phyloP scores from a whole-genome alignment of 2,888 invertebrate species.

The Andrena marginata region DNA sequence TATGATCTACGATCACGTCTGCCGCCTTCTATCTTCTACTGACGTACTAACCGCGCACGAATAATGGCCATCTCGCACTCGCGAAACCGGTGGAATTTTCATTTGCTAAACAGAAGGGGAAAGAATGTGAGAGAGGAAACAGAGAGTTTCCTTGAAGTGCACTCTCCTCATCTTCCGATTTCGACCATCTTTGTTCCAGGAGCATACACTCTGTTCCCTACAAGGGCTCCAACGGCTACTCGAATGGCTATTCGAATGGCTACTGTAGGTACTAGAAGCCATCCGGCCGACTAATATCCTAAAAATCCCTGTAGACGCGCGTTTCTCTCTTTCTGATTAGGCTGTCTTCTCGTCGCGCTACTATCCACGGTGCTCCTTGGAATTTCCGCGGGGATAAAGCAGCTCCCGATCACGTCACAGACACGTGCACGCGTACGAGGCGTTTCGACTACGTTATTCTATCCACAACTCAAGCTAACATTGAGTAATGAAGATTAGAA shows the following conservation, averaged over 20 bases:
- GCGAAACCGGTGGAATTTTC: constrained; percentile 47
- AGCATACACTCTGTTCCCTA: constrained; percentile 85
- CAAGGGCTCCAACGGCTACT: constrained; percentile 85
- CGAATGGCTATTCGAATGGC: constrained; percentile 85
- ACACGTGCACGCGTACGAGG: too few species aligned
- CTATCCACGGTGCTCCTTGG: constrained; percentile 24
- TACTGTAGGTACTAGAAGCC: constrained; percentile 85
- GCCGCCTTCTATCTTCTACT: constrained; percentile 49
- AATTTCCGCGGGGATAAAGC: constrained; percentile 25
- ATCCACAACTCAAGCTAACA: too few species aligned
- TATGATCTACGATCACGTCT: constrained; percentile 35
- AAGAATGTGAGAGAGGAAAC: constrained; percentile 55
- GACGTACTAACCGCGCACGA: constrained; percentile 59
- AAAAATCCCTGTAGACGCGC: constrained; percentile 66
- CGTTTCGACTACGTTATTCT: too few species aligned
- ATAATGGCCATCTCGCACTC: constrained; percentile 37
- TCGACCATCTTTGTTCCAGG: constrained; percentile 85
- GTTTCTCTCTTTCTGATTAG: constrained; percentile 60
- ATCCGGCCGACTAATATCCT: constrained; percentile 77
- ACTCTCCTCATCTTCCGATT: constrained; percentile 81
- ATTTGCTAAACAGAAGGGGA: constrained; percentile 50
- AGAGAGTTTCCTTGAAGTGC: constrained; percentile 37
- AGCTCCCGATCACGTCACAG: too few species aligned
- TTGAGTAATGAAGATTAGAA: too few species aligned
- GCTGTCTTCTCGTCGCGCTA: constrained; percentile 25